Base-by-base conservation (phyloP, 2,113 vertebrate species). In the Chlamydotis undulata region DNA sequence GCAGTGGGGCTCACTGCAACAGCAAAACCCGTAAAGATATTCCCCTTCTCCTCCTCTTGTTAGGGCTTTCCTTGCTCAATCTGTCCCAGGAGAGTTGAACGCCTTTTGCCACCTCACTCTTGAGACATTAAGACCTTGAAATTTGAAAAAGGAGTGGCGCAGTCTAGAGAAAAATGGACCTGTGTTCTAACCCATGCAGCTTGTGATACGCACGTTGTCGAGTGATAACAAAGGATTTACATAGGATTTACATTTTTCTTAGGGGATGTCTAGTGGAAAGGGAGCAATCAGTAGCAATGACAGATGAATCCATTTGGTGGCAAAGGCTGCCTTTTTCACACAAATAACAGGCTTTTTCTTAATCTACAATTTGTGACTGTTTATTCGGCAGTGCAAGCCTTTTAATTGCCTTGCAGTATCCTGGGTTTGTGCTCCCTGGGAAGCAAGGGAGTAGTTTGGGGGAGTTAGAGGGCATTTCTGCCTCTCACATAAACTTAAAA, bases 171-270 rank as follows among this genome's bases (percentile, higher is more conserved):
- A 96, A 96, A 96, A 97, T 93, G 95, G 96, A 92, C 93, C 87
- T 67, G 75, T 96, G 93, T 95, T 94, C 82, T 90, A 93, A 92
- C 91, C 95, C 94, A 71, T 94, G 87, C 55, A 55, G 97, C 89
- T 91, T 94, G 93, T 78, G 96, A 96, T 94, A 96, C 2, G 41
- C 93, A 94, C 94, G 83, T 96, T 97, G 95, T 96, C 15, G 53
- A 47, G 35, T 7, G 96, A 96, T 96, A 95, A 96, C 89, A 96
- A 97, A 97, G 97, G 96, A 97, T 97, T 97, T 95, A 96, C 95
- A 95, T 94, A 95, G 93, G 96, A 96, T 96, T 97, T 97, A 95
- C 95, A 94, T 97, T 97, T 97, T 97, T 97, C 94, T 96, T 92
- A 95, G 96, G 93, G 97, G 94, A 97, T 89, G 0, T 95, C 94